Evolutionary conservation across 2,888 invertebrate species (phyloP).

Genomic region (Nomada hirtipes): DNA sequence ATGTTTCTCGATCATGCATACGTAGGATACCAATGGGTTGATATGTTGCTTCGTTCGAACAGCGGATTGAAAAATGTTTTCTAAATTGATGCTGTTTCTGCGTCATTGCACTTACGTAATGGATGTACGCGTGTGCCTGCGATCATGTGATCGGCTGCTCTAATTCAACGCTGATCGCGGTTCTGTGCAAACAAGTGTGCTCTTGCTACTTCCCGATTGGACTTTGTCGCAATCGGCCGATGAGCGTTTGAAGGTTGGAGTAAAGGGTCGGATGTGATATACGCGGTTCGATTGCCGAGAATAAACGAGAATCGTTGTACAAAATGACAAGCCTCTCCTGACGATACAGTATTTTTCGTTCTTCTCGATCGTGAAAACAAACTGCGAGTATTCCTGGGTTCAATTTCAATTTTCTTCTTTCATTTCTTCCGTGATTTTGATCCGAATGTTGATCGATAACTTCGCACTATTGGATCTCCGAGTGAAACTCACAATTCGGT

Average conservation of each 20-base stretch:
- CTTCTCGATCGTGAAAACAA: too few relatives aligned
- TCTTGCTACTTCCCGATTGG: conserved; percentile 23
- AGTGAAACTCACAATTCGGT: too few relatives aligned
- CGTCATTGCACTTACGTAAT: conserved; percentile 49
- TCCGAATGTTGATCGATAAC: too few relatives aligned
- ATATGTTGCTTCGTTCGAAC: not conserved
- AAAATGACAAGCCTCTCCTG: too few relatives aligned
- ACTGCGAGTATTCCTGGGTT: too few relatives aligned
- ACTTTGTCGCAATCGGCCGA: conserved; percentile 4
- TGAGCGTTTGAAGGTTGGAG: not conserved
- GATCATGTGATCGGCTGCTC: conserved; percentile 50
- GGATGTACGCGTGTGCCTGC: conserved; percentile 22
- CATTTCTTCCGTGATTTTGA: too few relatives aligned
- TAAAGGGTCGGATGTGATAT: not conserved
- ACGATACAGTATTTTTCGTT: too few relatives aligned
- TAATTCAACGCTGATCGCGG: conserved; percentile 41
- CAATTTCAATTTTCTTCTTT: too few relatives aligned
- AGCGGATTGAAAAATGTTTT: conserved; percentile 27
- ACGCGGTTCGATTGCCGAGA: not conserved
- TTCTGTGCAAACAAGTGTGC: conserved; percentile 12
- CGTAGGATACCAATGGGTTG: conserved; percentile 6
- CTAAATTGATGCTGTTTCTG: conserved; percentile 38
- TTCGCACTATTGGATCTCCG: too few relatives aligned
- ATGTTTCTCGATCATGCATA: too few relatives aligned
- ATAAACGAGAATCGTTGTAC: not conserved